phyloP scores from a whole-genome alignment of 1,140 invertebrate species.

The Dinothrombium tinctorium region DNA sequence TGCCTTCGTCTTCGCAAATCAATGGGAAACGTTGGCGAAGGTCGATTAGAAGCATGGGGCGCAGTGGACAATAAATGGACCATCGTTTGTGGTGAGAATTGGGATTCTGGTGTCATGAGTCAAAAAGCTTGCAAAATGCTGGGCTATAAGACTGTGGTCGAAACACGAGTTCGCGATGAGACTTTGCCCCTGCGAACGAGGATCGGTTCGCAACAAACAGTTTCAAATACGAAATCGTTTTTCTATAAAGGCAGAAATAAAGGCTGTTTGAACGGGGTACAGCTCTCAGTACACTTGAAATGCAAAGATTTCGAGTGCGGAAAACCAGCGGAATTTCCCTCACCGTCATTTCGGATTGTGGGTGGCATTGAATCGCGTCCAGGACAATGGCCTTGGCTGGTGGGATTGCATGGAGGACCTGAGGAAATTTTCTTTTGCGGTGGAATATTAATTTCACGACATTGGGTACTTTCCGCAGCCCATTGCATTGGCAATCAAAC shows the following conservation, averaged over 20 bases:
- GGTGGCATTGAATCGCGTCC: conserved; percentile 16
- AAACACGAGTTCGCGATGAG: conserved; percentile 13
- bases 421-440: conserved; percentile 26
- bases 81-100: conserved; percentile 16
- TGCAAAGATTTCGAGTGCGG: conserved; percentile 13
- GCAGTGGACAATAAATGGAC: conserved; percentile 11
- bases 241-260: conserved; percentile 4
- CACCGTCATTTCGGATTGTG: conserved; percentile 12
- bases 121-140: conserved; percentile 13
- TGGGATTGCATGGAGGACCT: conserved; percentile 17
- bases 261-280: neutral
- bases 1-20: conserved; percentile 19
- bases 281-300: conserved; percentile 11
- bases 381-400: conserved; percentile 17
- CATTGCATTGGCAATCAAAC: conserved; percentile 30
- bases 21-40: conserved; percentile 11
- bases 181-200: neutral
- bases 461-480: conserved; percentile 28
- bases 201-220: neutral
- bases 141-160: conserved; percentile 13
- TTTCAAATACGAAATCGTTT: neutral
- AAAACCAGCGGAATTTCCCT: neutral
- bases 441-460: conserved; percentile 27
- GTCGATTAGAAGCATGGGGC: conserved; percentile 15
- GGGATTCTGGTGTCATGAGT: conserved; percentile 13